phyloP scores from a whole-genome alignment of 2,113 vertebrate species.

The Cryptotis parvus region DNA sequence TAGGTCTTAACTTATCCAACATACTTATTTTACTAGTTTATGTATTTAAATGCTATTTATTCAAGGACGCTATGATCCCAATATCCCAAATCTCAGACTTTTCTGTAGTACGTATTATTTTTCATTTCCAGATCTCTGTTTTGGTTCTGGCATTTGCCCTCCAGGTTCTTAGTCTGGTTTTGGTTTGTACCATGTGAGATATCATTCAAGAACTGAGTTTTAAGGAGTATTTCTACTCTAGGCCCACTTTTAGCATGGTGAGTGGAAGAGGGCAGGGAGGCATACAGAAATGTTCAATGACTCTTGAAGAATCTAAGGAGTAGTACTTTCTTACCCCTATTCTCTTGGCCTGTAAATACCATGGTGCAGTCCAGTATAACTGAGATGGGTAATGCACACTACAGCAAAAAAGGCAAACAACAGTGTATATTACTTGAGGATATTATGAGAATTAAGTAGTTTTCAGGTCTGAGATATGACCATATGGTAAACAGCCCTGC shows the following conservation, averaged over 20 bases:
- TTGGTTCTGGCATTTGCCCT: neutral
- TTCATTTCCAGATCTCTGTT: neutral
- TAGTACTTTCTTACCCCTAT: neutral
- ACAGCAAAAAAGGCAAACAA: neutral
- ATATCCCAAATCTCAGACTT: neutral
- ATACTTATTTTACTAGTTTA: neutral
- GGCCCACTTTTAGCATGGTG: rapidly evolving
- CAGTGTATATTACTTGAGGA: neutral
- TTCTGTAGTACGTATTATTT: neutral
- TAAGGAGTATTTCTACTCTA: neutral
- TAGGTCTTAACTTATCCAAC: neutral
- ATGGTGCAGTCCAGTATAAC: neutral
- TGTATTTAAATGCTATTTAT: neutral
- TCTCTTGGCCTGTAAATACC: neutral
- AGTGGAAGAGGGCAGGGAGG: neutral
- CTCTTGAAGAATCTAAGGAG: neutral
- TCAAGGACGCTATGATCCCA: neutral
- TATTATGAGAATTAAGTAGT: neutral
- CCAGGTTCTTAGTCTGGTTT: neutral
- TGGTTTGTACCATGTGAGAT: neutral
- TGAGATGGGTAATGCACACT: rapidly evolving
- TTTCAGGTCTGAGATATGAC: neutral
- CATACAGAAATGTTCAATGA: neutral
- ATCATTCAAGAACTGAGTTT: neutral
- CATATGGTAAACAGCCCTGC: neutral